These are phyloP conservation scores for Cyprinodon diabolis DNA, from an alignment of 2,797 vertebrate genomes.

Conservation along the genomic window DNA sequence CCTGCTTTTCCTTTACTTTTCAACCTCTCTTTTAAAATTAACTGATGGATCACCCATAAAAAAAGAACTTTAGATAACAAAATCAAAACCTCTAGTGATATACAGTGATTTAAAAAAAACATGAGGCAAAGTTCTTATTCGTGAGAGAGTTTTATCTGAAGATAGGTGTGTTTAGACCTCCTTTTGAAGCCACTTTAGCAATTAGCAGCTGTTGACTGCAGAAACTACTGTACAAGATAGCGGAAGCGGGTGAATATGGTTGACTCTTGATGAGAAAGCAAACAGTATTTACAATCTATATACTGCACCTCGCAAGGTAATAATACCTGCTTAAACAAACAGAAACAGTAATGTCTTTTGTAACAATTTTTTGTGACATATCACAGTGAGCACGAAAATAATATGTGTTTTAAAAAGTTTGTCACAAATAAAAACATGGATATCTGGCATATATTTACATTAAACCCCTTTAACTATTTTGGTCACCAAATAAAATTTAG, in stretches of 20 bases:
- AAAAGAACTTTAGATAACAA: slow-evolving; percentile 16
- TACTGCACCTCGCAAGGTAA: no score
- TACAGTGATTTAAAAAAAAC: slow-evolving; percentile 1
- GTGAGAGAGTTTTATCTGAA: background rate
- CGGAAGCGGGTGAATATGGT: no score
- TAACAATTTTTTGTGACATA: no score
- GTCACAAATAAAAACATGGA: background rate
- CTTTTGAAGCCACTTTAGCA: no score
- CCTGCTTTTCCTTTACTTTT: background rate
- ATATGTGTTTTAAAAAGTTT: no score
- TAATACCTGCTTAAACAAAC: no score
- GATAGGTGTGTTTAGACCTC: slow-evolving; percentile 1
- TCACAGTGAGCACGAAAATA: no score
- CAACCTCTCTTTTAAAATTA: slow-evolving; percentile 14
- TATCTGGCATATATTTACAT: background rate
- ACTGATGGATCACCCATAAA: slow-evolving; percentile 27
- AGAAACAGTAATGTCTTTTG: no score
- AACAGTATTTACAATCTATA: no score
- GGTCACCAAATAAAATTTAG: background rate
- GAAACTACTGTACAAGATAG: background rate
- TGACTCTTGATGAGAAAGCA: no score
- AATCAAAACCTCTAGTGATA: slow-evolving; percentile 23
- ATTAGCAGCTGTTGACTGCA: background rate
- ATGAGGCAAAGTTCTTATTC: background rate
- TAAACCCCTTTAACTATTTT: background rate